Base-by-base conservation (phyloP, 2,797 vertebrate genomes). In the Rhyacichthys aspro region DNA sequence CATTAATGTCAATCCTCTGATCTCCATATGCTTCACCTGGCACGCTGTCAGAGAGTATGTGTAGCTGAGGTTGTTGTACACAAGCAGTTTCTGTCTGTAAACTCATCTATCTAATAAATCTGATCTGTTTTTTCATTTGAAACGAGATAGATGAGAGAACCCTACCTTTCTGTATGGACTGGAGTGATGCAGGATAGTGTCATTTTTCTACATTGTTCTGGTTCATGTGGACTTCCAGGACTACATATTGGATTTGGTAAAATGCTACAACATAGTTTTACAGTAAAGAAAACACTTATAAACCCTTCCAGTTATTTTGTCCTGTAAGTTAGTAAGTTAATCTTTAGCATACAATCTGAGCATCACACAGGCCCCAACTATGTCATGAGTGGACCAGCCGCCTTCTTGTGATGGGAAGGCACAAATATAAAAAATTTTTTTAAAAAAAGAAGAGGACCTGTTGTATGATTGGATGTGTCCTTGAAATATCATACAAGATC, bases 1-100 rank as follows among this genome's bases (percentile, higher is more conserved):
- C 69, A 85, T 88, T 85, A 80, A 78, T 82, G 55, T 28, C 55
- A 84, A 87, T 83, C 80, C 78, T 76, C 64, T 83, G 63, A 84
- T 74, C 80, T 83, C 83, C 84, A 85, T 86, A 82, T 89, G 86
- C 74, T 68, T 69, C 64, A 75, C 68, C 67, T 74, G 66, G 59
- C 56, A 45, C 59, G 37, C 34, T 52, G 34, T 52, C 37, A 11
- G 15, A 39, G n/a, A 18, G 49, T 15, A 34, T 52, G 34, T 38
- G 34, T 18, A 11, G 47, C 33, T 52, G 33, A 52, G 34, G 49
- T 37, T 37, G 23, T 46, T 28, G 58, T 18, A 55, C 52, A 45
- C 59, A 70, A 11, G 36, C 48, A 73, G 61, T 62, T 62, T 41
- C 39, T 14, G 39, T 28, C 46, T 59, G 38, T 53, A 63, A 34